Conservation (phyloP, 2,888 invertebrate genomes). For the Ophion costatus region DNA sequence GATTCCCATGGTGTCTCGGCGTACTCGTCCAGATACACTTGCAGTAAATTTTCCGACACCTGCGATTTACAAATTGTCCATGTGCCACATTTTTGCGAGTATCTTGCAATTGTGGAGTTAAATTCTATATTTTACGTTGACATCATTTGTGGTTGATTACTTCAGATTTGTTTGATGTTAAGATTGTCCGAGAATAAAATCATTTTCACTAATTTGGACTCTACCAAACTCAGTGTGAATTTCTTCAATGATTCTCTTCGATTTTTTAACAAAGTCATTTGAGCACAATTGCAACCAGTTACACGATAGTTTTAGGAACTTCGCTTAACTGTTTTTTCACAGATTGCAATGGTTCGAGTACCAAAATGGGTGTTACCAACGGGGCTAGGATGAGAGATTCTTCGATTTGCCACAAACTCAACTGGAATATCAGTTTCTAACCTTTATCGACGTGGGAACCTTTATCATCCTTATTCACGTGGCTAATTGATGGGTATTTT, state of each 20-base stretch:
- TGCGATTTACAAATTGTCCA: slow-evolving; percentile 75
- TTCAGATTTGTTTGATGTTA: background rate
- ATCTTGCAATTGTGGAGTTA: background rate
- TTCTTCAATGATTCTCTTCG: background rate
- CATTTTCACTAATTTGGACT: background rate
- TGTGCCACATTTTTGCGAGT: background rate
- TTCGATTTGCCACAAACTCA: background rate
- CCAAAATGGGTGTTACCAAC: background rate
- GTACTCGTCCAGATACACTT: slow-evolving; percentile 94
- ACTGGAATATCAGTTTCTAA: background rate
- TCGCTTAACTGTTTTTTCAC: background rate
- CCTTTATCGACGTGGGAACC: background rate
- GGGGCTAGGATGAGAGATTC: background rate
- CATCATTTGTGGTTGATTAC: background rate
- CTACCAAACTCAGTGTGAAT: background rate
- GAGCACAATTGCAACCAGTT: background rate
- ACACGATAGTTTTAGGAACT: background rate
- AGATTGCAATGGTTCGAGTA: background rate
- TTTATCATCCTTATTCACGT: too few relatives aligned
- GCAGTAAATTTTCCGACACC: slow-evolving; percentile 93
- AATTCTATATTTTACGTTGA: background rate
- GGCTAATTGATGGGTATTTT: background rate
- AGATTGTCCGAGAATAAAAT: background rate
- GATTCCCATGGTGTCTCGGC: slow-evolving; percentile 94
- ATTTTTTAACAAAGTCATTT: background rate